Evolutionary conservation across 2,113 vertebrate genomes (phyloP).

Genomic region (Pluvialis apricaria): DNA sequence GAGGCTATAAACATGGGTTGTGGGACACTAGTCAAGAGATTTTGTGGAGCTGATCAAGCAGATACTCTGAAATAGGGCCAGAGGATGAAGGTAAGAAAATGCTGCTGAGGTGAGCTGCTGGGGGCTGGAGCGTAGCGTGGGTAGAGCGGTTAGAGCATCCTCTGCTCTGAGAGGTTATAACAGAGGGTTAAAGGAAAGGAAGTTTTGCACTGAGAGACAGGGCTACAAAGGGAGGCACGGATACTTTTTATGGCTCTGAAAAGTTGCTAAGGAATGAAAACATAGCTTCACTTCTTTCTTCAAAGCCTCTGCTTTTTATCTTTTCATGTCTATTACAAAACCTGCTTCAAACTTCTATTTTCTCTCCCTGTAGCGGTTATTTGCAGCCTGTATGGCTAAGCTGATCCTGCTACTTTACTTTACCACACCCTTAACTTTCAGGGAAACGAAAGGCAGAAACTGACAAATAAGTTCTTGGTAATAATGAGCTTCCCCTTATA

Average conservation of each 20-base stretch:
- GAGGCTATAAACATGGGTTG: neutral
- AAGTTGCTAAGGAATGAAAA: neutral
- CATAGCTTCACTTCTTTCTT: neutral
- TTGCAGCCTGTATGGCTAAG: neutral
- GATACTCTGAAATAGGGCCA: neutral
- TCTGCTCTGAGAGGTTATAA: neutral
- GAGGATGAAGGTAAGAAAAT: neutral
- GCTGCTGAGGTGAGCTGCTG: neutral
- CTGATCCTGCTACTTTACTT: neutral
- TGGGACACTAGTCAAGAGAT: rapidly evolving
- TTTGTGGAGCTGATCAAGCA: neutral
- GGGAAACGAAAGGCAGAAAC: neutral
- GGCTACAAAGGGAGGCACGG: neutral
- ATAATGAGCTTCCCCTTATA: neutral
- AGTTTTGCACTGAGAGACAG: neutral
- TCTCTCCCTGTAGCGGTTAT: too few relatives aligned
- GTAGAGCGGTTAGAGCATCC: neutral
- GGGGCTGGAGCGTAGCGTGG: neutral
- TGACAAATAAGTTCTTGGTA: neutral
- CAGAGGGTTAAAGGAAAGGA: neutral
- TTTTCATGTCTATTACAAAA: neutral
- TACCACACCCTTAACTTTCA: neutral
- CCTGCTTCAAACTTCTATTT: neutral
- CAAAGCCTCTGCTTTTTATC: neutral
- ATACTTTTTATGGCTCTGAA: neutral